Evolutionary conservation across 2,888 invertebrate species (phyloP).

Genomic region (Stegophylla sp.): DNA sequence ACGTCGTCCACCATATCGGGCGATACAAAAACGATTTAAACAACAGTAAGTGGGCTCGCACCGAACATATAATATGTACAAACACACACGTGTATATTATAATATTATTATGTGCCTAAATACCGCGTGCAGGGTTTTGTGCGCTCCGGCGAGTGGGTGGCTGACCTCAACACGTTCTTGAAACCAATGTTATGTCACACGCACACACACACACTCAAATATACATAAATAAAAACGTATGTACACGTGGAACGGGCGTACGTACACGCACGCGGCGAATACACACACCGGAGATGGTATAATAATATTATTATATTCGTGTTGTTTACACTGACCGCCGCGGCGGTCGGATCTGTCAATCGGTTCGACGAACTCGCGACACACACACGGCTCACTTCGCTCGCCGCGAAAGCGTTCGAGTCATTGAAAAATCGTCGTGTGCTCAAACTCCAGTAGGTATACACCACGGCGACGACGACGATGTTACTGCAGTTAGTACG

Average conservation of each 20-base stretch:
- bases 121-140: neutral
- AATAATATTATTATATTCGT: neutral
- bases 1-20: slow-evolving; percentile 36
- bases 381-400: slow-evolving; percentile 3
- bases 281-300: neutral
- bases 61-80: too few relatives aligned
- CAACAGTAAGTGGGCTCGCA: slow-evolving; percentile 21
- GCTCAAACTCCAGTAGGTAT: too few relatives aligned
- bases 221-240: neutral
- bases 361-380: slow-evolving; percentile 56
- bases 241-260: neutral
- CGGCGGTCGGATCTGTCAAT: slow-evolving; percentile 18
- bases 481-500: too few relatives aligned
- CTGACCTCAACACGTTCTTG: slow-evolving; percentile 56
- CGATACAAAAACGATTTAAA: neutral
- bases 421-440: neutral
- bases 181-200: slow-evolving; percentile 50
- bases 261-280: neutral
- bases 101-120: slow-evolving; percentile 3
- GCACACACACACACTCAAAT: neutral
- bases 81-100: neutral
- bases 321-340: neutral
- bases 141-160: slow-evolving; percentile 18
- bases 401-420: neutral
- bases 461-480: neutral